Percentiles rank a stretch among this genome's conserved stretches.
phyloP scores from a whole-genome alignment of 2,888 invertebrate species.

The Ochlodes sylvanus region DNA sequence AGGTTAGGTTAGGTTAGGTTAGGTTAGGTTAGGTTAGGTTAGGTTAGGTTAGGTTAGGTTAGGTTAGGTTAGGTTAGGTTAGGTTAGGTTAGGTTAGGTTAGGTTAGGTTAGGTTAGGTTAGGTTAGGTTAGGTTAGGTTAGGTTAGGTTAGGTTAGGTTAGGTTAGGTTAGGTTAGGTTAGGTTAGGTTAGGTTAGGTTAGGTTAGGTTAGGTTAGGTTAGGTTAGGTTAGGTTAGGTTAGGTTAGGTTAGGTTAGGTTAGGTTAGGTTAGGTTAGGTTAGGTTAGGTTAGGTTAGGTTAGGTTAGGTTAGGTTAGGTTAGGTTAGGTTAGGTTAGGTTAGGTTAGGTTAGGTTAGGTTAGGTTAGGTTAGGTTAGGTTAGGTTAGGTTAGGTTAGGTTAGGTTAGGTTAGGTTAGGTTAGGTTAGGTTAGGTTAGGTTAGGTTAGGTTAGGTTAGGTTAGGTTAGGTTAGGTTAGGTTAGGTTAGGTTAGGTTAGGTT shows the following conservation, averaged over 20 bases:
- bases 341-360: conserved; percentile 31
- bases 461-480: conserved; percentile 19
- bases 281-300: conserved; percentile 18
- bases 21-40: no score
- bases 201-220: conserved; percentile 41
- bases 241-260: conserved; percentile 41
- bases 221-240: conserved; percentile 42
- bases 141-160: conserved; percentile 41
- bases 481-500: conserved; percentile 23
- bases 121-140: conserved; percentile 42
- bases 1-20: no score
- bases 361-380: conserved; percentile 33
- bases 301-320: conserved; percentile 34
- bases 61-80: no score
- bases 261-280: conserved; percentile 37
- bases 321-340: conserved; percentile 34
- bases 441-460: conserved; percentile 20
- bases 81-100: no score
- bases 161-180: conserved; percentile 41
- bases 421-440: conserved; percentile 43
- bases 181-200: conserved; percentile 40
- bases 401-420: conserved; percentile 46
- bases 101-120: conserved; percentile 1
- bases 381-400: conserved; percentile 38
- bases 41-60: no score